Evolutionary conservation across 2,113 vertebrate species (phyloP).

Genomic region (Cichladusa arquata): DNA sequence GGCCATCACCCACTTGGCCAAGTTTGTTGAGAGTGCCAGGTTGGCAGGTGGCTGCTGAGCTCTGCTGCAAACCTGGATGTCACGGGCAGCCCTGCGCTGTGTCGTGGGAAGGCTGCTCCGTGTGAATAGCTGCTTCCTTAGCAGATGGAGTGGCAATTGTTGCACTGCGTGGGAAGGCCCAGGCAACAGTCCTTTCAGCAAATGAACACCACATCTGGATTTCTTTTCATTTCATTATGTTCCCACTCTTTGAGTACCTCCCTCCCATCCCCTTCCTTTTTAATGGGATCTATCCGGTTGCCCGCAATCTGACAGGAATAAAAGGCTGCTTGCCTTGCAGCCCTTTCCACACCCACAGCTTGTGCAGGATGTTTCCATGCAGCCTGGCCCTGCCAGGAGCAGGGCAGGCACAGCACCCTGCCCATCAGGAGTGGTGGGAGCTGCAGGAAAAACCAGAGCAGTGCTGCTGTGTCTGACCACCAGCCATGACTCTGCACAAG

Average conservation of each 20-base stretch:
- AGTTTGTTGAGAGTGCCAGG: neutral
- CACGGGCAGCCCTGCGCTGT: rapidly evolving
- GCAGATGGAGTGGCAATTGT: neutral
- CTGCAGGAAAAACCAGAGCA: rapidly evolving
- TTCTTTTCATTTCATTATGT: slow-evolving; percentile 13
- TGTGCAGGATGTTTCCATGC: neutral
- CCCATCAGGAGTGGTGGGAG: neutral
- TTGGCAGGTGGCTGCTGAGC: neutral
- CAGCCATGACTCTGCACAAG: neutral
- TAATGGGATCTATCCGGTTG: neutral
- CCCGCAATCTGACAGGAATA: neutral
- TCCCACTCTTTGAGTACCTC: neutral
- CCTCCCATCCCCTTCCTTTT: neutral
- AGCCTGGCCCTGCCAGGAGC: neutral
- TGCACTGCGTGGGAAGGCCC: neutral
- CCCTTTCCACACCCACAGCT: neutral
- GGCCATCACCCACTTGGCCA: neutral
- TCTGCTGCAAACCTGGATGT: neutral
- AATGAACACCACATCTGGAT: neutral
- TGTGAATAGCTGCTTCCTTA: neutral
- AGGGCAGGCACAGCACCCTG: neutral
- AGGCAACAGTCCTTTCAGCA: neutral
- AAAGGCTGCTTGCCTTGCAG: neutral
- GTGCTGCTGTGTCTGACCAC: neutral
- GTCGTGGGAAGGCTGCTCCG: neutral